A percentile compares a stretch with the other conserved stretches of the same genome.
Conservation (phyloP, 2,797 vertebrate species). For the Huso huso region DNA sequence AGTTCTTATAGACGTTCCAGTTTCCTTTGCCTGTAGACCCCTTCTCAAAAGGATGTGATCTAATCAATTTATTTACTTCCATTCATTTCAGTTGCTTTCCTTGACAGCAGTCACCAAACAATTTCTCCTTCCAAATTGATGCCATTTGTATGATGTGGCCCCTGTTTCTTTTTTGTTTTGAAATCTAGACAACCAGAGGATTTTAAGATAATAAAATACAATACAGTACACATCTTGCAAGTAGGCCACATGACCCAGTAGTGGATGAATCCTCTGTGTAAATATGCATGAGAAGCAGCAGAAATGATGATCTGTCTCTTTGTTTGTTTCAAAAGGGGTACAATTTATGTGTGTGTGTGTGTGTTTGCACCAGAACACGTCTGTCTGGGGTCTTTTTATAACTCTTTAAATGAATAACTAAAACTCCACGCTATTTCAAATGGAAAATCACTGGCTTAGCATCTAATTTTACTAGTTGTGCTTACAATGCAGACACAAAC, state of each 20-base stretch:
- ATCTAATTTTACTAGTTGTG: no score
- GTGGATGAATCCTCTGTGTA: conserved; percentile 8
- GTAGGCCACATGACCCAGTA: background rate
- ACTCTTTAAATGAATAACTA: no score
- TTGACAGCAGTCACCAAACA: conserved; percentile 7
- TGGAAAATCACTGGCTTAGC: no score
- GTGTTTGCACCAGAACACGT: no score
- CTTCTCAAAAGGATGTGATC: background rate
- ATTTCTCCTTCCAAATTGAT: conserved; percentile 8
- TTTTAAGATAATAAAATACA: conserved; percentile 9
- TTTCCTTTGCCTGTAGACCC: background rate
- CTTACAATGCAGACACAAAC: no score
- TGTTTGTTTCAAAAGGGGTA: no score
- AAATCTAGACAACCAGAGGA: background rate
- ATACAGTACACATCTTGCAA: background rate
- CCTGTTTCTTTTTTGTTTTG: conserved; percentile 4
- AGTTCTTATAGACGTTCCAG: background rate
- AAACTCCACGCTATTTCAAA: no score
- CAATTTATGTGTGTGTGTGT: no score
- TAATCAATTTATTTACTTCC: conserved; percentile 5
- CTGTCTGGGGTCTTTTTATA: no score
- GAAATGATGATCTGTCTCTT: no score
- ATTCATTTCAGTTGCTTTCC: background rate
- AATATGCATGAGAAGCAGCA: no score
- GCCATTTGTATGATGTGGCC: background rate